These are phyloP conservation scores for Heliconius nattereri DNA, from an alignment of 1,140 invertebrate genomes.

Conservation along the genomic window DNA sequence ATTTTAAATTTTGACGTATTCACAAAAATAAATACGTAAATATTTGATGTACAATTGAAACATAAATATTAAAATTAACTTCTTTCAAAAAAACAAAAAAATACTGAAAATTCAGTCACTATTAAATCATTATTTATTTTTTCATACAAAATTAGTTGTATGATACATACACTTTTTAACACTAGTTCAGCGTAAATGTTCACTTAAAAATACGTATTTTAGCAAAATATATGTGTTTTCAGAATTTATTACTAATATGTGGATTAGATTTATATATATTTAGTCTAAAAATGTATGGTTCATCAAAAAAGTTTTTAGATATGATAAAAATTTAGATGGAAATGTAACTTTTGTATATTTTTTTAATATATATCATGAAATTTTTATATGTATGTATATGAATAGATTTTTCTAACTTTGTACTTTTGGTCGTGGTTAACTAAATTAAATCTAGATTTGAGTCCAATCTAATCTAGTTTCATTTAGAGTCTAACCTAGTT, in stretches of 20 bases:
- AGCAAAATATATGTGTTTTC: not conserved
- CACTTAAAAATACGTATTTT: not conserved
- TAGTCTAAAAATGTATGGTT: not conserved
- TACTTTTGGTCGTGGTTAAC: not conserved
- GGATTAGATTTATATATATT: not conserved
- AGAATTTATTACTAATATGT: not conserved
- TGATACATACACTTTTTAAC: not conserved
- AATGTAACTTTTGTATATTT: slow-evolving; percentile 11
- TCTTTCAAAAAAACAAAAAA: not conserved
- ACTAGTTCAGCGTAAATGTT: not conserved
- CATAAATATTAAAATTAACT: not conserved
- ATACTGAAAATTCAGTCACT: too few species aligned
- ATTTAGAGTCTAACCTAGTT: not conserved
- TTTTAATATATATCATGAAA: slow-evolving; percentile 2
- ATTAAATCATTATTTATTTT: too few species aligned
- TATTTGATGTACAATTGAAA: not conserved
- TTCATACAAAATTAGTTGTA: not conserved
- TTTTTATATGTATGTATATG: slow-evolving; percentile 9
- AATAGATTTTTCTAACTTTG: slow-evolving; percentile 1
- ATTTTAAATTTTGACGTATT: not conserved
- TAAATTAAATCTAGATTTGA: not conserved
- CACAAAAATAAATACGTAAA: not conserved
- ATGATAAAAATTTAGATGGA: not conserved
- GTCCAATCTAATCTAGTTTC: not conserved
- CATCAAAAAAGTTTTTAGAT: not conserved